Conservation (phyloP, 2,797 vertebrate genomes). For the Neosilurus mollespiculum region DNA sequence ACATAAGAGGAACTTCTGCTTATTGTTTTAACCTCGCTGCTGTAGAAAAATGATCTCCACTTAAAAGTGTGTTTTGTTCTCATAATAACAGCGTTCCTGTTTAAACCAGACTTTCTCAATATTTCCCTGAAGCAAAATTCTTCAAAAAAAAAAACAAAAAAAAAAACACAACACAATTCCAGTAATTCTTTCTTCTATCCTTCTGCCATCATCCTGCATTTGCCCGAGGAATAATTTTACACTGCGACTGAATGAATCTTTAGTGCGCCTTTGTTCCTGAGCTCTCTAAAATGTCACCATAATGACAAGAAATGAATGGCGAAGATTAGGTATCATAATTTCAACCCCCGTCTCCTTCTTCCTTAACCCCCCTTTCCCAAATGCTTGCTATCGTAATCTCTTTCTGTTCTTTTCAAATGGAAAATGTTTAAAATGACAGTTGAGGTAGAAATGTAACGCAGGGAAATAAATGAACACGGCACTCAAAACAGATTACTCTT, state of each 20-base stretch:
- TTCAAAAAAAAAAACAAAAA: conserved; percentile 44
- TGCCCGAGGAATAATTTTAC: conserved; percentile 59
- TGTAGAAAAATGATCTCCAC: conserved; percentile 47
- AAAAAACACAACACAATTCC: conserved; percentile 53
- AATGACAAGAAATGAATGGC: conserved; percentile 71
- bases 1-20: conserved; percentile 50
- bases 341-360: conserved; percentile 49
- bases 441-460: conserved; percentile 71
- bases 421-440: conserved; percentile 71
- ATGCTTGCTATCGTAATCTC: conserved; percentile 65
- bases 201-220: conserved; percentile 58
- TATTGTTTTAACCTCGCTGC: conserved; percentile 49
- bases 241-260: conserved; percentile 64
- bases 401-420: conserved; percentile 65
- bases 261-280: conserved; percentile 67
- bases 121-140: conserved; percentile 42
- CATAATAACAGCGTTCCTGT: conserved; percentile 58
- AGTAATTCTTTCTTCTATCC: conserved; percentile 65
- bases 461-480: conserved; percentile 67
- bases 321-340: conserved; percentile 71
- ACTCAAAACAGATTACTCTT: conserved; percentile 68
- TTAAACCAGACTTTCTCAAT: conserved; percentile 54
- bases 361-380: neutral
- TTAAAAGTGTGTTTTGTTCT: conserved; percentile 42
- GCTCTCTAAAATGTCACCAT: conserved; percentile 68